Conservation (phyloP, 2,113 vertebrate species). For the Otolemur garnettii region DNA sequence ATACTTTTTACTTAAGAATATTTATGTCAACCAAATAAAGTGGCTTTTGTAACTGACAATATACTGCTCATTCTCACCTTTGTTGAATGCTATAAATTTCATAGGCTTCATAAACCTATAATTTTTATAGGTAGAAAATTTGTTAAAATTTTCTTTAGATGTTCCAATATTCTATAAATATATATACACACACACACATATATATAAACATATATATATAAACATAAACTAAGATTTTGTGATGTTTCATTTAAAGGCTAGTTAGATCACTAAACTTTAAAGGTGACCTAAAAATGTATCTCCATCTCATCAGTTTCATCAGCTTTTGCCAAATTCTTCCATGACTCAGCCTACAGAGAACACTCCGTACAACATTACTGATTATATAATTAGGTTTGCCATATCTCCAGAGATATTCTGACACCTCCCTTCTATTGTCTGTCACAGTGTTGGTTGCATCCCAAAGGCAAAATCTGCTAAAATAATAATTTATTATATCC, state of each 20-base stretch:
- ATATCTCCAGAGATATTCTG: conserved; percentile 67
- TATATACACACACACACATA: no score
- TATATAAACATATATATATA: background rate
- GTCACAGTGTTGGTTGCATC: conserved; percentile 59
- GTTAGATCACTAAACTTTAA: conserved; percentile 69
- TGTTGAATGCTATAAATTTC: conserved; percentile 48
- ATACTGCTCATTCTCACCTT: conserved; percentile 19
- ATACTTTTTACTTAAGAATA: conserved; percentile 59
- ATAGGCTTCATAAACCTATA: background rate
- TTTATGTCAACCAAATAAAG: conserved; percentile 63
- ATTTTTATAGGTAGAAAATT: conserved; percentile 52
- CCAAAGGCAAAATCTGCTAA: conserved; percentile 66
- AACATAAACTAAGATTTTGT: conserved; percentile 50
- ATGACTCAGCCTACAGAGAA: conserved; percentile 80
- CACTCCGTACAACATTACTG: conserved; percentile 68
- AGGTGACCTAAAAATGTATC: conserved; percentile 81
- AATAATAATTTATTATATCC: conserved; percentile 36
- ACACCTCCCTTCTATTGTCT: conserved; percentile 54
- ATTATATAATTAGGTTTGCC: conserved; percentile 77
- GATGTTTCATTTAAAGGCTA: conserved; percentile 60
- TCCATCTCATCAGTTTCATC: conserved; percentile 67
- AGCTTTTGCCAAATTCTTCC: conserved; percentile 80
- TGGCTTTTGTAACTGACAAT: conserved; percentile 19
- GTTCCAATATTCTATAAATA: conserved; percentile 28
- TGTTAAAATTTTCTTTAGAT: conserved; percentile 54